Evolutionary conservation across 1,140 invertebrate genomes (phyloP), one percentile per base, ranked within the genome.

Genomic region (Ganaspis sp.): DNA sequence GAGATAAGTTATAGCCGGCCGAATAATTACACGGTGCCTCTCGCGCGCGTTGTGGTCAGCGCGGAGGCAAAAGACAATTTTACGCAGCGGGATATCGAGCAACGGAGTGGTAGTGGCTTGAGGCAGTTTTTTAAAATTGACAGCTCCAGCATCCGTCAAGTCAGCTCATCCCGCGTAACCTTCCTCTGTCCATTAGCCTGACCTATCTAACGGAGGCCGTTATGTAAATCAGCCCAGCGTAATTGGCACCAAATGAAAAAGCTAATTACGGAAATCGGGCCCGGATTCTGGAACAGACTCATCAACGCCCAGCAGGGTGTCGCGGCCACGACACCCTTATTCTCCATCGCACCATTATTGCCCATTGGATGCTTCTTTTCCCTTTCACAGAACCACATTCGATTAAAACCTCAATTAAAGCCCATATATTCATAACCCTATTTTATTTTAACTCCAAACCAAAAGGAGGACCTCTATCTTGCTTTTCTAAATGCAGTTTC

Each of bases 11-110:
- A 91, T 89, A 85, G 84, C 83, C 82, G 83, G 82, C 86, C 82
- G 87, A 90, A 91, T 90, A 91, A 91, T 90, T 90, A 90, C 88
- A 89, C 84, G 87, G 87, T 86, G 83, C 82, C 83, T 82, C 81
- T 84, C 83, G 84, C 82, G 81, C 80, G 69, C 81, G 83, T 86
- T 85, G 85, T 83, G 86, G 85, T 85, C 83, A 86, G 84, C 84
- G 85, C 85, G 86, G 89, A 90, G 89, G 89, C 89, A 90, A 90
- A 91, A 91, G 90, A 91, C 90, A 91, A 91, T 91, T 91, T 91
- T 90, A 88, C 90, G 80, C 90, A 91, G 90, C 90, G 84, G 90
- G 90, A 80, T 83, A 85, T 83, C 86, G 76, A 78, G 75, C 81
- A 78, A 85, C 81, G 81, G 81, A 82, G 85, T 82, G 84, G 84